Conservation (phyloP, 2,113 vertebrate genomes). For the Phoxinus phoxinus region DNA sequence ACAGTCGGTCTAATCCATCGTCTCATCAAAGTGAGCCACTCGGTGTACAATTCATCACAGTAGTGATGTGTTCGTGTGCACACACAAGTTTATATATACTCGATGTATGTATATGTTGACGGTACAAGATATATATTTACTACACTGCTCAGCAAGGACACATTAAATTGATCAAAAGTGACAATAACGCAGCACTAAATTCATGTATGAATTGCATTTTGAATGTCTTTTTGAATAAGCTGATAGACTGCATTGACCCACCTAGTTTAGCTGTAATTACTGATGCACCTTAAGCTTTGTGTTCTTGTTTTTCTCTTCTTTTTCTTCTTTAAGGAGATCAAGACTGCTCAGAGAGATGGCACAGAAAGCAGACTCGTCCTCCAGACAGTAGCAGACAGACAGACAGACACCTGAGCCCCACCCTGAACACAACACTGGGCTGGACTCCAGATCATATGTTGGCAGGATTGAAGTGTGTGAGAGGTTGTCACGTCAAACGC, state of each 20-base stretch:
- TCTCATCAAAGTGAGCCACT: background rate
- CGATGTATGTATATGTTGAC: too few relatives aligned
- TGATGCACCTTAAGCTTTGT: background rate
- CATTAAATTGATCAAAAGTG: background rate
- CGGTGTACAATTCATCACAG: background rate
- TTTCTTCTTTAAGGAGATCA: background rate
- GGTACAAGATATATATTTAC: too few relatives aligned
- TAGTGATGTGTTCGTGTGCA: background rate
- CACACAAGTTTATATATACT: background rate
- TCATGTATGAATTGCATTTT: too few relatives aligned
- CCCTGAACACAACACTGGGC: background rate
- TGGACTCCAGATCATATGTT: background rate
- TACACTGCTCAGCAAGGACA: background rate
- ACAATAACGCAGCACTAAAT: background rate
- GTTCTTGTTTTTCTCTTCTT: background rate
- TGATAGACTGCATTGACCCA: background rate
- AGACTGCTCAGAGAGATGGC: constrained; percentile 6
- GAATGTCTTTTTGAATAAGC: too few relatives aligned
- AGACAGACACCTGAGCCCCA: constrained; percentile 1
- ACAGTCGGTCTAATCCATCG: background rate
- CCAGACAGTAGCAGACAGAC: background rate
- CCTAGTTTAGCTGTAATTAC: background rate
- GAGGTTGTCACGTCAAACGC: background rate
- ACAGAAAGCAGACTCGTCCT: background rate
- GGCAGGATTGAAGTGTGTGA: background rate